phyloP scores from a whole-genome alignment of 2,888 invertebrate genomes.

The Argyresthia goedartella region DNA sequence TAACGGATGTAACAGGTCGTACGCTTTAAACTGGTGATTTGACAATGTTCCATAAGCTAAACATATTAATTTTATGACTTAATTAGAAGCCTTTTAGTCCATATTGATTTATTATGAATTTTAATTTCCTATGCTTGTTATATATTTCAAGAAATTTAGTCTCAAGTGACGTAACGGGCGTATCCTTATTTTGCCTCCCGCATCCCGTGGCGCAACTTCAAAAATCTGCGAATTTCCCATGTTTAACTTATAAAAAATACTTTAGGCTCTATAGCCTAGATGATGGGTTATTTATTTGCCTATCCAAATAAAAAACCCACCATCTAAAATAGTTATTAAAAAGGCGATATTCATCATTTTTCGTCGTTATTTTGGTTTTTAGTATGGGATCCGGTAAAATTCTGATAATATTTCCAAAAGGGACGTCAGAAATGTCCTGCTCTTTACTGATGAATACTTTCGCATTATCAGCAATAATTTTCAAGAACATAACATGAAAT shows the following conservation, averaged over 20 bases:
- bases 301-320: no score
- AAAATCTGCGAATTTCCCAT: slow-evolving; percentile 3
- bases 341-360: no score
- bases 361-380: neutral
- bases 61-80: slow-evolving; percentile 5
- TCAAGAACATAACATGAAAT: no score
- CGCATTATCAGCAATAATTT: no score
- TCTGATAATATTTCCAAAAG: no score
- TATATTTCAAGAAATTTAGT: neutral
- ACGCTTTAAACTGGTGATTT: slow-evolving; percentile 2
- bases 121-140: neutral
- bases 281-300: no score
- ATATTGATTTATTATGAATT: neutral
- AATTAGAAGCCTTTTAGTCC: slow-evolving; percentile 1
- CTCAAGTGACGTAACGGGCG: slow-evolving; percentile 4
- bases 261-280: no score
- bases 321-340: no score
- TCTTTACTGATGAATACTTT: no score
- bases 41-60: neutral
- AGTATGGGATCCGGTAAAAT: no score
- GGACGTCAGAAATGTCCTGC: no score
- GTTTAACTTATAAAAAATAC: neutral
- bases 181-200: slow-evolving; percentile 4
- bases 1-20: slow-evolving; percentile 2
- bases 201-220: neutral